Conservation (phyloP, 2,888 invertebrate species). For the Ophraella communa region DNA sequence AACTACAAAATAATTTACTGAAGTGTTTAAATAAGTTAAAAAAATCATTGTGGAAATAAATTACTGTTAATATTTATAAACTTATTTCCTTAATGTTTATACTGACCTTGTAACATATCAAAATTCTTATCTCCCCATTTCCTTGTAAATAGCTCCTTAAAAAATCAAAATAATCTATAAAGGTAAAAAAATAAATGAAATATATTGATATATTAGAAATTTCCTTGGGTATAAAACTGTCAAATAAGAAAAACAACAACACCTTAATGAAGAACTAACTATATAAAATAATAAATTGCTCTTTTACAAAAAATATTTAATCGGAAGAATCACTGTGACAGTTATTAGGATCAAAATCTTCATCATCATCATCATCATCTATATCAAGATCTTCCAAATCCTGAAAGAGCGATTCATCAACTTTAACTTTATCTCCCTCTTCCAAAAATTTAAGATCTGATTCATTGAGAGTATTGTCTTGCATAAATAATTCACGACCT, state of each 20-base stretch:
- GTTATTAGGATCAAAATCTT: conserved; percentile 67
- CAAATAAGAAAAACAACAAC: not conserved
- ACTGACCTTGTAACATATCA: too few species aligned
- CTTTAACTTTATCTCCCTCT: conserved; percentile 86
- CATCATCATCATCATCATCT: conserved; percentile 66
- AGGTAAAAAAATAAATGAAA: too few species aligned
- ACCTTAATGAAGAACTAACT: not conserved
- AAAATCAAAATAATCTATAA: too few species aligned
- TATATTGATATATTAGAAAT: too few species aligned
- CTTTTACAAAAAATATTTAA: conserved; percentile 15
- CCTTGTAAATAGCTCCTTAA: too few species aligned
- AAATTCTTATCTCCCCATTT: too few species aligned
- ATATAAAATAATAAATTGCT: not conserved
- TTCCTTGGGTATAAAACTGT: too few species aligned
- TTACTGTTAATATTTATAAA: too few species aligned
- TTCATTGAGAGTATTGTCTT: conserved; percentile 90
- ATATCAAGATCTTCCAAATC: conserved; percentile 84
- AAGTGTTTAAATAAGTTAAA: too few species aligned
- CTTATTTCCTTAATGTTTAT: too few species aligned
- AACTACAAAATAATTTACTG: too few species aligned
- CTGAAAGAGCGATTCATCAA: conserved; percentile 93
- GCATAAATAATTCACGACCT: conserved; percentile 91
- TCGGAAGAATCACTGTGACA: conserved; percentile 47
- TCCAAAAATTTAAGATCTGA: conserved; percentile 96
- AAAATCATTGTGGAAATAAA: too few species aligned